These are phyloP conservation scores for Pelmatolapia mariae DNA, from an alignment of 2,113 vertebrate genomes.

Conservation along the genomic window DNA sequence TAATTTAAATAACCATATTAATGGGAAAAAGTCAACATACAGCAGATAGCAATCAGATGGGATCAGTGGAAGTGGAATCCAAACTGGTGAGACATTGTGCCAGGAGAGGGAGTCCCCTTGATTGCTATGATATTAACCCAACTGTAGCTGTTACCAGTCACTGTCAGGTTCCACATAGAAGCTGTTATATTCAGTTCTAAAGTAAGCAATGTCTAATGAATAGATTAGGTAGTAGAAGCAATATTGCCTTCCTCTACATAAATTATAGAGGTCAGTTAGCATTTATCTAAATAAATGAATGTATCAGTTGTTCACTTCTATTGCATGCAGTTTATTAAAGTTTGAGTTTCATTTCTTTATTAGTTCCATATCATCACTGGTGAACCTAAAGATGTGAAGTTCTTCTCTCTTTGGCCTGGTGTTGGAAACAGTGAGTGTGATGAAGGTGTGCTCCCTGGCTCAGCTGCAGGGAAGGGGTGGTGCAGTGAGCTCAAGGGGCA, in stretches of 20 bases:
- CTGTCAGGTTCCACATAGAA: constrained; percentile 82
- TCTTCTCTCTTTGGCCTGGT: not conserved
- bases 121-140: constrained; percentile 80
- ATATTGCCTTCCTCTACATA: not conserved
- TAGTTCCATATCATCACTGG: too few species aligned
- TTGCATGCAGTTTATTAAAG: not conserved
- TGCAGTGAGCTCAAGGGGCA: not conserved
- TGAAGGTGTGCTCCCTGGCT: not conserved
- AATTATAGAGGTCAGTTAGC: not conserved
- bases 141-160: constrained; percentile 81
- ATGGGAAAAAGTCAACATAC: not conserved
- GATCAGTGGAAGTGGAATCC: constrained; percentile 46
- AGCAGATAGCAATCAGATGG: not conserved
- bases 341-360: not conserved
- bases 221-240: not conserved
- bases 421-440: not conserved
- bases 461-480: not conserved
- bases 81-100: constrained; percentile 90
- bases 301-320: not conserved
- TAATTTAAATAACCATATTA: constrained; percentile 41
- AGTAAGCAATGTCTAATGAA: not conserved
- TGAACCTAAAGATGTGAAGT: not conserved
- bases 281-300: not conserved
- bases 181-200: constrained; percentile 72
- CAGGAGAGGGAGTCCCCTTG: constrained; percentile 86